Evolutionary conservation across 1,140 invertebrate genomes (phyloP).

Genomic region (Lordiphosa clarofinis): DNA sequence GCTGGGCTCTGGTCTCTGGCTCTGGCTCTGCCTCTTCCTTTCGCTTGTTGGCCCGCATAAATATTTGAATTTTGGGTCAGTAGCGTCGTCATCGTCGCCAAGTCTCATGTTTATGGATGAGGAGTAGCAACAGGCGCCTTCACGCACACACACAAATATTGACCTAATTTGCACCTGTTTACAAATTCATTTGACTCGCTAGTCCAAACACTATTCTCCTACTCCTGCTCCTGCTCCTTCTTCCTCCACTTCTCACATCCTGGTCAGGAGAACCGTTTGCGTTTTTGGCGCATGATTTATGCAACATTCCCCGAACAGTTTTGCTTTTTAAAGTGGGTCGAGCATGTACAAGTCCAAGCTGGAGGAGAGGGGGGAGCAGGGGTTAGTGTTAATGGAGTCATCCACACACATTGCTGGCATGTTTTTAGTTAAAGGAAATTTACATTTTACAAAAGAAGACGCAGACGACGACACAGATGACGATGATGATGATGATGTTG

Average conservation of each 20-base stretch:
- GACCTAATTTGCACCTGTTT: slow-evolving; percentile 75
- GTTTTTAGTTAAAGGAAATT: slow-evolving; percentile 3
- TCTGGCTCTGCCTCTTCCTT: no score
- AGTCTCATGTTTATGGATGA: slow-evolving; percentile 68
- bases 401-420: slow-evolving; percentile 1
- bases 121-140: slow-evolving; percentile 9
- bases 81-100: slow-evolving; percentile 30
- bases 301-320: slow-evolving; percentile 27
- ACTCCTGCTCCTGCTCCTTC: neutral
- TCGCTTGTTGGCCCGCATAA: slow-evolving; percentile 50
- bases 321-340: slow-evolving; percentile 45
- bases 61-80: slow-evolving; percentile 74
- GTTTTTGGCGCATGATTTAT: slow-evolving; percentile 72
- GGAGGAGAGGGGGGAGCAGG: neutral
- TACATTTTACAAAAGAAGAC: slow-evolving; percentile 3
- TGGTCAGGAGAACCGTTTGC: slow-evolving; percentile 54
- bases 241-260: slow-evolving; percentile 24
- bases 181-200: slow-evolving; percentile 63
- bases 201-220: slow-evolving; percentile 18
- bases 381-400: neutral
- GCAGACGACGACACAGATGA: no score
- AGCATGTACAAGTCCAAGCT: slow-evolving; percentile 28
- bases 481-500: no score
- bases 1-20: neutral
- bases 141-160: slow-evolving; percentile 44